Evolutionary conservation across 1,140 invertebrate genomes (phyloP).

Genomic region (Solenopsis fugax): DNA sequence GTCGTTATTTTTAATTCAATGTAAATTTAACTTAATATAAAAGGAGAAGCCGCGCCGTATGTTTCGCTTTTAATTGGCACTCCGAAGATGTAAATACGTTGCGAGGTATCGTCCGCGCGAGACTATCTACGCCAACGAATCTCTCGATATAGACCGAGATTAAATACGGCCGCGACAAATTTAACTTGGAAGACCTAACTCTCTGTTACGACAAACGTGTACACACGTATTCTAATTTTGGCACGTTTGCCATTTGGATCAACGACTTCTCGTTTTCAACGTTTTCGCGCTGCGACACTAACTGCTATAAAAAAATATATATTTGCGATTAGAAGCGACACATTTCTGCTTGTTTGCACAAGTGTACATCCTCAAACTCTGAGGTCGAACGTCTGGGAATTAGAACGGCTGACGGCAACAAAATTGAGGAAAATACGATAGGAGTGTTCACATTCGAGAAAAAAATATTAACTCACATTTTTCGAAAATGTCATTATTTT

Average conservation of each 20-base stretch:
- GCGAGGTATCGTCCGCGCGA: constrained; percentile 8
- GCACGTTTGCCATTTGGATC: constrained; percentile 57
- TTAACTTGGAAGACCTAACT: constrained; percentile 53
- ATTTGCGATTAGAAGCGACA: constrained; percentile 24
- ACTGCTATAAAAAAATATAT: background rate
- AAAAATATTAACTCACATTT: background rate
- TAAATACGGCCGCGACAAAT: constrained; percentile 54
- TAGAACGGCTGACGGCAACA: background rate
- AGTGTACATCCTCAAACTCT: background rate
- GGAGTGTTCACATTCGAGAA: background rate
- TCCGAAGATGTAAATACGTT: background rate
- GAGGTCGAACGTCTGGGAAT: background rate
- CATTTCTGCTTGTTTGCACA: constrained; percentile 3
- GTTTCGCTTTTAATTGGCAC: background rate
- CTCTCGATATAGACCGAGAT: constrained; percentile 52
- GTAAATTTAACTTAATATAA: background rate
- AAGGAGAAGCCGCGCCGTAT: background rate
- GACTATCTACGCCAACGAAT: constrained; percentile 15
- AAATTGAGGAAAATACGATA: background rate
- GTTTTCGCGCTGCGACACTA: background rate
- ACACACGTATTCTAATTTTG: constrained; percentile 47
- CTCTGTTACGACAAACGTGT: constrained; percentile 39
- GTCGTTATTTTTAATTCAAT: background rate
- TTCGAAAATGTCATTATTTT: background rate
- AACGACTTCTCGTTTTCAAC: constrained; percentile 44